phyloP scores from a whole-genome alignment of 2,113 vertebrate species.

The Anolis carolinensis region DNA sequence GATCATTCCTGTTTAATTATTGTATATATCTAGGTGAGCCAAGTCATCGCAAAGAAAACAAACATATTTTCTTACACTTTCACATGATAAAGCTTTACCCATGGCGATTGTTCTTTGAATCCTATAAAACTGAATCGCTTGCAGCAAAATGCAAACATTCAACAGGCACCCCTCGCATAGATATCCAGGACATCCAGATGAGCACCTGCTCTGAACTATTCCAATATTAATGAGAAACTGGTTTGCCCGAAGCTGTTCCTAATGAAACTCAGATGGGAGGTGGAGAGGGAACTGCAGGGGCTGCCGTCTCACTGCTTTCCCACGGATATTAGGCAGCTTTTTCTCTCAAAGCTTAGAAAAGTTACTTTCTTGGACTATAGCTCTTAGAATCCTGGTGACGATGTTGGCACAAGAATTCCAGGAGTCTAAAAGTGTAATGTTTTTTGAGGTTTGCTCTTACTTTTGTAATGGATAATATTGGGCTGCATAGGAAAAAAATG shows the following conservation, averaged over 20 bases:
- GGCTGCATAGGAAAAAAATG: background rate
- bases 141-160: background rate
- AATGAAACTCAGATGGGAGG: slow-evolving; percentile 65
- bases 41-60: background rate
- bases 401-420: too few species aligned
- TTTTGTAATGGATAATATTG: slow-evolving; percentile 23
- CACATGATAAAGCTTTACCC: background rate
- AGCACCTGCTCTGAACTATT: slow-evolving; percentile 61
- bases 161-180: background rate
- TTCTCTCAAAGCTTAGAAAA: background rate
- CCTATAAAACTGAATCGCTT: background rate
- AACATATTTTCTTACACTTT: background rate
- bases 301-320: slow-evolving; percentile 57
- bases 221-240: slow-evolving; percentile 68
- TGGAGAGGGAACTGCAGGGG: slow-evolving; percentile 52
- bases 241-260: slow-evolving; percentile 65
- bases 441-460: too few species aligned
- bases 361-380: too few species aligned
- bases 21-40: background rate
- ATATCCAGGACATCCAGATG: background rate
- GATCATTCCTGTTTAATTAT: background rate
- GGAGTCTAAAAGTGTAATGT: too few species aligned
- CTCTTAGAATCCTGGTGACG: too few species aligned
- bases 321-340: slow-evolving; percentile 62
- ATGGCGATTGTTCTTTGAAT: background rate